Conservation (phyloP, 1,140 invertebrate species). For the Asbolus verrucosus region DNA sequence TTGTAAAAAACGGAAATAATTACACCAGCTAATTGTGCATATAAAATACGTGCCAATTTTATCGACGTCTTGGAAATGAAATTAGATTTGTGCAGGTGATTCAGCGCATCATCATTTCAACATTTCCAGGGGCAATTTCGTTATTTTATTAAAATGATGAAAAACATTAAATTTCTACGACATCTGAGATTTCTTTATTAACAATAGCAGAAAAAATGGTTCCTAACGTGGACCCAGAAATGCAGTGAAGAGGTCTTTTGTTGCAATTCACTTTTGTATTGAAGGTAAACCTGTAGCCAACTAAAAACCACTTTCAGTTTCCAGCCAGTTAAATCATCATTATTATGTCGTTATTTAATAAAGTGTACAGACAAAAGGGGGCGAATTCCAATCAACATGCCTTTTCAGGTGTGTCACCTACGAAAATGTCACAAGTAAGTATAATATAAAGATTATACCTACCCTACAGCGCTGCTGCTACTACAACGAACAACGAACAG, state of each 20-base stretch:
- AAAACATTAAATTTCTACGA: background rate
- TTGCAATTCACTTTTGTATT: slow-evolving; percentile 4
- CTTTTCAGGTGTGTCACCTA: slow-evolving; percentile 11
- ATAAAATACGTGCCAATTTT: background rate
- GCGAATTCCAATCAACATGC: slow-evolving; percentile 21
- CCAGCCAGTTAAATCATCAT: slow-evolving; percentile 23
- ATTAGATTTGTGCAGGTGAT: slow-evolving; percentile 14
- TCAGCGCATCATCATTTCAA: background rate
- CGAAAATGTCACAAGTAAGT: background rate
- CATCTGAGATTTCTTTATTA: background rate
- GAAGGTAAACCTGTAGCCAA: slow-evolving; percentile 4
- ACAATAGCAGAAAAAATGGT: background rate
- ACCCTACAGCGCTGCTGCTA: slow-evolving; percentile 20
- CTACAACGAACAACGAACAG: background rate
- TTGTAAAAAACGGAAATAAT: slow-evolving; percentile 30
- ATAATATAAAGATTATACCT: slow-evolving; percentile 16
- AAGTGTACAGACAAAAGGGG: slow-evolving; percentile 24
- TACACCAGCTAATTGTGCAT: slow-evolving; percentile 20
- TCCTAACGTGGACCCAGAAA: background rate
- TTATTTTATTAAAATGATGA: no score
- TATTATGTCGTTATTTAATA: slow-evolving; percentile 30
- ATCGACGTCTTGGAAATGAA: background rate
- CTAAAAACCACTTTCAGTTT: slow-evolving; percentile 21
- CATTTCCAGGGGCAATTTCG: background rate
- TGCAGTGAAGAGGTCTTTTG: background rate